Base-by-base conservation (phyloP, 1,140 invertebrate genomes). In the Colletes latitarsis region DNA sequence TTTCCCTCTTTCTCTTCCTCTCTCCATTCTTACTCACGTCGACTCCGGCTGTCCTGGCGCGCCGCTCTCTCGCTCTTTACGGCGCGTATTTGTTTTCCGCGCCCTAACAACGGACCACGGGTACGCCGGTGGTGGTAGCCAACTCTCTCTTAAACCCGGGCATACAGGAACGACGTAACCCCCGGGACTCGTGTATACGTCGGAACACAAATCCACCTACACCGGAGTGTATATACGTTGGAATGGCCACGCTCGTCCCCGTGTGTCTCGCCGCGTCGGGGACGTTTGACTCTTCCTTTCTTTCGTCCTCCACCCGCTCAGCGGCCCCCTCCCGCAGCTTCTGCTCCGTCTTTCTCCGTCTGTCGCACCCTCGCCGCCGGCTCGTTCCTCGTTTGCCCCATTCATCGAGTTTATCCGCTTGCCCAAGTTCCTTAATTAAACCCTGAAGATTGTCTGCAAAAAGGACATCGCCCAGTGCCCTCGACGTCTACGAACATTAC, bases 341-440 rank as follows among this genome's bases (percentile, higher is more conserved):
- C 17, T 15, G 5, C 57, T 39, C 55, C 21, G 55, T 49, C 19
- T 53, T 55, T 60, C 55, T 73, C 43, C 49, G 57, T 52, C 70
- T 19, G 60, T 74, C 71, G 66, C 67, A 21, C 53, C 77, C 53
- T 52, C 64, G 14, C 62, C 52, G 49, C 53, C 68, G 55, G 58
- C 69, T 64, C 72, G 77, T 63, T 75, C 77, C 76, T 77, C 84
- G 77, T 55, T 55, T 67, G 77, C 67, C 77, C 89, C 88, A 93
- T 93, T 93, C 92, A 93, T 92, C 87, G 89, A 89, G 86, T 91
- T 92, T 89, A 92, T 90, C 90, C 91, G 90, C 89, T 92, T 89
- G 82, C 66, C 86, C 89, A 86, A 92, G 90, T 92, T 91, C 90
- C 91, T 93, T 93, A 93, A 93, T 93, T 93, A 93, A 93, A 93